Evolutionary conservation across 2,888 invertebrate species (phyloP), one percentile per base, ranked within the genome.

Genomic region (Aporophyla nigra): DNA sequence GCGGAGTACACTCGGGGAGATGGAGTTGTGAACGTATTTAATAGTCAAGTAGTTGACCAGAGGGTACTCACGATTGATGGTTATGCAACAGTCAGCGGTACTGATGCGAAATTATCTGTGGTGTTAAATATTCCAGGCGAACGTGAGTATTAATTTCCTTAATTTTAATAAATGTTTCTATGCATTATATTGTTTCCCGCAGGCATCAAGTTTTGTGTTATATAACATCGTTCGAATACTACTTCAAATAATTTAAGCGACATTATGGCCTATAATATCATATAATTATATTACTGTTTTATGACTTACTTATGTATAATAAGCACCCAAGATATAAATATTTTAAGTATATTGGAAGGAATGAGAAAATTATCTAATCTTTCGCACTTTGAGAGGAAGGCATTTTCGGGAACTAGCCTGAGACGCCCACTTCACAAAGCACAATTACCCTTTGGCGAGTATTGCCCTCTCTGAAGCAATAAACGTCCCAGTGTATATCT

Each of bases 31-130:
- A 80, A 91, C 19, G 92, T 96, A 0, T 63, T 91, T 0, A 97
- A 96, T 86, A 96, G 95, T 71, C 91, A 95, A 83, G 93, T 97
- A 12, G 79, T 94, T 10, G 91, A 94, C 71, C 90, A 91, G 65
- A 83, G 69, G 0, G 80, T 96, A 21, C 83, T 88, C 6, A 91
- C 92, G 0, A 92, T 95, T 21, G 87, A 90, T 56, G 96, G 96
- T 0, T 89, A 83, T 12, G 97, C 96, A 0, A 83, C 87, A 0
- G 86, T 96, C 0, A 76, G 80, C 68, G 90, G 92, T 66, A 80
- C 69, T 2, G 93, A 95, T 63, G 96, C 93, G 0, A 92, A 83
- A 74, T 88, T 96, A 49, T 84, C 77, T 1, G 96, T 97, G 1
- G 85, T 88, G 0, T 85, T 96, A 16, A 90, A 95, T 80, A 85